A percentile compares a stretch with the other conserved stretches of the same genome.
phyloP scores from a whole-genome alignment of 2,113 vertebrate genomes.

The Thryonomys swinderianus region DNA sequence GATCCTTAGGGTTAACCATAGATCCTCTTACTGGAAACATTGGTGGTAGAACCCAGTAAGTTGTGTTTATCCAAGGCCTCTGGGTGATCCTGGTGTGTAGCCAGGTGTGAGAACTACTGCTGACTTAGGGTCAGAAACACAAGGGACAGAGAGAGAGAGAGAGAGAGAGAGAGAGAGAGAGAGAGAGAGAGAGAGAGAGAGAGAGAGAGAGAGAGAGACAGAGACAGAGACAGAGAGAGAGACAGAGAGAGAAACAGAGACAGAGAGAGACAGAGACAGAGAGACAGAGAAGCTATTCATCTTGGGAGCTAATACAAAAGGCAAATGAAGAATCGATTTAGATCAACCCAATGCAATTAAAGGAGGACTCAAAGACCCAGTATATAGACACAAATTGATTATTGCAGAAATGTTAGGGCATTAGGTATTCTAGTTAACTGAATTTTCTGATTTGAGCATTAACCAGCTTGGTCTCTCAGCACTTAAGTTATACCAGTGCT shows the following conservation, averaged over 20 bases:
- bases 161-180: too few relatives aligned
- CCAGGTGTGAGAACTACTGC: background rate
- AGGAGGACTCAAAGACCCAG: background rate
- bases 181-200: too few relatives aligned
- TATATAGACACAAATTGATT: background rate
- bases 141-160: too few relatives aligned
- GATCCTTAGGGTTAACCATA: background rate
- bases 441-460: constrained; percentile 39
- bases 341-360: background rate
- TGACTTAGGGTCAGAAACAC: background rate
- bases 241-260: too few relatives aligned
- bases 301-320: background rate
- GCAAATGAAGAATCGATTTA: background rate
- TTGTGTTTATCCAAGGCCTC: background rate
- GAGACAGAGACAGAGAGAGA: too few relatives aligned
- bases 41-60: background rate
- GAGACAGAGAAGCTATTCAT: background rate
- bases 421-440: background rate
- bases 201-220: too few relatives aligned
- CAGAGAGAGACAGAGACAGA: too few relatives aligned
- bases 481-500: background rate
- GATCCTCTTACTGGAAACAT: background rate
- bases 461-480: constrained; percentile 10
- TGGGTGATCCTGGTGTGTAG: background rate
- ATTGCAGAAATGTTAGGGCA: constrained; percentile 7